phyloP scores from a whole-genome alignment of 2,113 vertebrate species.

The Carettochelys insculpta region DNA sequence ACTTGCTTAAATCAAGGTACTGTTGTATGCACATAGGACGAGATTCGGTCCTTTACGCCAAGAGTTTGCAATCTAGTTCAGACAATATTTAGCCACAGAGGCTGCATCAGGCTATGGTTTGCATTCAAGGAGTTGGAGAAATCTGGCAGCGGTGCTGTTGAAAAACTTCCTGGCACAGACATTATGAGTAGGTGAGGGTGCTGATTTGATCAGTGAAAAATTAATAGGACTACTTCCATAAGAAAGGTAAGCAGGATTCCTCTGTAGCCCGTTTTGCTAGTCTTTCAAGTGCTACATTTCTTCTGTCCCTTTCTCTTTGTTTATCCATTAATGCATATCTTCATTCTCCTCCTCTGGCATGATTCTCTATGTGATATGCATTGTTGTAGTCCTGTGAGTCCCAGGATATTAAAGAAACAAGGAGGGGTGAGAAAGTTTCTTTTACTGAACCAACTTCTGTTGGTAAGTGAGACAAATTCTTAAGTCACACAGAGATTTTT shows the following conservation, averaged over 20 bases:
- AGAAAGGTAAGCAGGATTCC: background rate
- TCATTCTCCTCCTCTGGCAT: background rate
- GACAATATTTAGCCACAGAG: background rate
- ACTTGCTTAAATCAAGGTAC: too few relatives aligned
- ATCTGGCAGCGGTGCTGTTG: background rate
- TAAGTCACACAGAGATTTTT: background rate
- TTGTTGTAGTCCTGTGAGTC: background rate
- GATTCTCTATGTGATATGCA: background rate
- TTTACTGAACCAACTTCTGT: background rate
- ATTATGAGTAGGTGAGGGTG: background rate
- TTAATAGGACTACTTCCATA: background rate
- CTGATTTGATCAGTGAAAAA: background rate
- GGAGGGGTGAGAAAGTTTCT: background rate
- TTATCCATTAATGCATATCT: background rate
- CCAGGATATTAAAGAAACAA: background rate
- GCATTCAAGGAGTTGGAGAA: background rate
- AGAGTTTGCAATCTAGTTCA: background rate
- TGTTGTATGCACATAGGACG: background rate
- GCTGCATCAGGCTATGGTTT: background rate
- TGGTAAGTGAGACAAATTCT: background rate
- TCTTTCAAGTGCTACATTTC: too few relatives aligned
- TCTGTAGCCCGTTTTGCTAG: background rate
- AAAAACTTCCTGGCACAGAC: background rate
- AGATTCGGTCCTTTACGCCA: background rate
- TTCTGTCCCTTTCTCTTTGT: background rate